Conservation (phyloP, 2,113 vertebrate species). For the Tonatia bakeri region DNA sequence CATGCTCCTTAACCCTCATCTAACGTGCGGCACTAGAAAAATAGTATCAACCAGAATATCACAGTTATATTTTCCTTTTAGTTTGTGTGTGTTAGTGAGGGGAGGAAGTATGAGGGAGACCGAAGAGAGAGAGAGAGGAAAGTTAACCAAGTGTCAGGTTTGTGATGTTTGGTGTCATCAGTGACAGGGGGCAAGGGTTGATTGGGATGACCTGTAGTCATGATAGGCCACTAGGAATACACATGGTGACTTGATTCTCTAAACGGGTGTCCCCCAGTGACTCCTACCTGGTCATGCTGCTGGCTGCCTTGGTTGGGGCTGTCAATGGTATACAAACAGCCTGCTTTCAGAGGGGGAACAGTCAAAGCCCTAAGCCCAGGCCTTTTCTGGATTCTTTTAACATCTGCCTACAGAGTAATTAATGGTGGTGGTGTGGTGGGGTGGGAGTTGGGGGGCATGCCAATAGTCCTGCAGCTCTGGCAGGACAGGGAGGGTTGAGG, state of each 20-base stretch:
- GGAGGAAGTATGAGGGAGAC: background rate
- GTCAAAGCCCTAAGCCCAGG: background rate
- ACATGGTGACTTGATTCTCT: background rate
- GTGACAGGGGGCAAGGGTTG: background rate
- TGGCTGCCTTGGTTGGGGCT: background rate
- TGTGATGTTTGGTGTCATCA: background rate
- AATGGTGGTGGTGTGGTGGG: accelerated
- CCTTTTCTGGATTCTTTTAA: background rate
- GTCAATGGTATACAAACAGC: background rate
- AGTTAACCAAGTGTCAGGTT: too few relatives aligned
- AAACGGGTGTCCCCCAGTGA: accelerated
- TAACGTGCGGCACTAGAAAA: background rate
- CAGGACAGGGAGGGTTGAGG: background rate
- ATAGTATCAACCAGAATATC: background rate
- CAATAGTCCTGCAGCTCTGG: background rate
- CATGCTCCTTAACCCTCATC: background rate
- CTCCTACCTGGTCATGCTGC: background rate
- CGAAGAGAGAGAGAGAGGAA: background rate
- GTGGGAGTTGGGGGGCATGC: accelerated
- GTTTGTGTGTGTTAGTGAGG: background rate
- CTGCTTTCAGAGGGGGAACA: background rate
- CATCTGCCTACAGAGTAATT: background rate
- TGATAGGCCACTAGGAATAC: background rate
- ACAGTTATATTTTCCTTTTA: background rate
- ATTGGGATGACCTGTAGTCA: background rate